Evolutionary conservation across 2,888 invertebrate species (phyloP), one percentile per base, ranked within the genome.

Genomic region (Junonia oenone): DNA sequence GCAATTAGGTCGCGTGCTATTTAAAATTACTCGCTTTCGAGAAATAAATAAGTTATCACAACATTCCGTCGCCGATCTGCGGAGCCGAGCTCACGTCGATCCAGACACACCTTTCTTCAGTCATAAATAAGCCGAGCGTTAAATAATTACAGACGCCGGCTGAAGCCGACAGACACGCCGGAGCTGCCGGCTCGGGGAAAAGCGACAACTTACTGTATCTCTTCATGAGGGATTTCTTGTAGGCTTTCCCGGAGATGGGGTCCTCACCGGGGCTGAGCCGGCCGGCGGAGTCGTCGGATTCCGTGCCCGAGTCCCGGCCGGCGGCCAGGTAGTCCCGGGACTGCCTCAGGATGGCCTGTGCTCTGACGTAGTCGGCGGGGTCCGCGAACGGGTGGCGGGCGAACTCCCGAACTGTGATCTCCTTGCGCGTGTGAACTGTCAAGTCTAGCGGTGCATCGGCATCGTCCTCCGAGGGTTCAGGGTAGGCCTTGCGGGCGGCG

Each of bases 141-240:
- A 40, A 38, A 54, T 43, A 31, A 48, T 50, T 43, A 43, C 11
- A 29, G 35, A 37, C 37, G 49, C 38, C 37, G 49, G 49, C 27
- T 27, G 50, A 49, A 11, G 19, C 0, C 33, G 50, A 45, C 22
- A 40, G 29, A 43, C 13, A 53, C 13, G 17, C 40, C 45, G 49
- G 55, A n/a, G 27, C 35, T 22, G 17, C 14, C 38, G 46, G 40
- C 15, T 43, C 50, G 35, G 38, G 47, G 46, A 47, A 50, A 50
- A 49, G 15, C 27, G 13, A 14, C 6, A 53, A 96, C 97, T 97
- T 94, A 97, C 97, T 94, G 91, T 96, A 97, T 93, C 97, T 92
- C 91, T 96, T 96, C 93, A 97, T 97, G 73, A 97, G 93, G 75
- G 94, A 96, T 86, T 97, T 97, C 92, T 97, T 97, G 92, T 97